These are phyloP conservation scores for Phallusia fumigata DNA, from an alignment of 23 tunicate species.

Conservation along the genomic window DNA sequence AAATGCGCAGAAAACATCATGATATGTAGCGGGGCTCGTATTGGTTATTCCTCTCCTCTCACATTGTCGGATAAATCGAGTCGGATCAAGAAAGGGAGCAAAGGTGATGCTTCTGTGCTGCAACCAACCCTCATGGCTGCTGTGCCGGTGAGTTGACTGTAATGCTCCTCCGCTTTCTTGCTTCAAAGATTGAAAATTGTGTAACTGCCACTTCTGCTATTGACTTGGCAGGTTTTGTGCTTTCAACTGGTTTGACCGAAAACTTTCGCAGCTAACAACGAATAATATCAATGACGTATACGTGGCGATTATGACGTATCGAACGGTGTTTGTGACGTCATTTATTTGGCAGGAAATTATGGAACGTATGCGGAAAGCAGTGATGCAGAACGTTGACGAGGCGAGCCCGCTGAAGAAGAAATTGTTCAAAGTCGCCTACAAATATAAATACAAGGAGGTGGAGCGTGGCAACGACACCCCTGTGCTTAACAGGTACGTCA, in stretches of 20 bases:
- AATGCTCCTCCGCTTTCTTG: background rate
- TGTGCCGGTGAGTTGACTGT: conserved; percentile 57
- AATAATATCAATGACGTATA: too few species aligned
- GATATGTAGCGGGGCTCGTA: conserved; percentile 57
- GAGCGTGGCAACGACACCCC: conserved; percentile 83
- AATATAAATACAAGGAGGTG: conserved; percentile 73
- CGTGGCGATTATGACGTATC: too few species aligned
- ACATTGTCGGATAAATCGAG: conserved; percentile 89
- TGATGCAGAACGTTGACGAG: conserved; percentile 72
- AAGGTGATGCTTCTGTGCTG: conserved; percentile 81
- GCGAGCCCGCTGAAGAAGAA: conserved; percentile 31
- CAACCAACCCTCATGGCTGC: conserved; percentile 94
- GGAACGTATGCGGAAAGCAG: conserved; percentile 95
- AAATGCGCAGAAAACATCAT: conserved; percentile 37
- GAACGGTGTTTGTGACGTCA: too few species aligned
- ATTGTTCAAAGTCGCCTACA: conserved; percentile 72
- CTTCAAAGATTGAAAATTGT: background rate
- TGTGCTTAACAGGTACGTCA: conserved; percentile 50
- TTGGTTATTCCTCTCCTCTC: conserved; percentile 93
- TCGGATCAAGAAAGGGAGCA: conserved; percentile 85
- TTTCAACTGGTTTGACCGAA: too few species aligned
- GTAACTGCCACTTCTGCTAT: too few species aligned
- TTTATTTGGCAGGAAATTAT: conserved; percentile 63
- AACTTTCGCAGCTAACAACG: too few species aligned
- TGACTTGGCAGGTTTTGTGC: too few species aligned